Evolutionary conservation across 2,888 invertebrate species (phyloP), one percentile per base, ranked within the genome.

Genomic region (Diadegma fenestrale): DNA sequence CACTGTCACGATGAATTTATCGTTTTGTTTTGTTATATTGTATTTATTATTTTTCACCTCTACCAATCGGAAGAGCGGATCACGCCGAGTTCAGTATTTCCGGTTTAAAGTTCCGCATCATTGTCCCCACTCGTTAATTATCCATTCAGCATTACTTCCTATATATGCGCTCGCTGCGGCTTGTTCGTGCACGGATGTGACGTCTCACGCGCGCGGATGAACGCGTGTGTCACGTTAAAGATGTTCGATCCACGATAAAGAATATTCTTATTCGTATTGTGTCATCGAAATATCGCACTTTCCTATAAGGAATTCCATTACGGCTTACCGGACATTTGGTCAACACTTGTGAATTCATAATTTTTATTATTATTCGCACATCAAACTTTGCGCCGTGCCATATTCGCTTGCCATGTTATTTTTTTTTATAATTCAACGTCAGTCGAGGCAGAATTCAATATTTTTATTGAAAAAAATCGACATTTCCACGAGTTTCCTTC

Each of bases 71-170:
- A 73, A 80, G 81, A 84, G 76, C 84, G 80, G 85, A 81, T 80
- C 80, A 78, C 80, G 81, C 58, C 80, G 83, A 83, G 80, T 66
- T 78, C 75, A 86, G 85, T 82, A 87, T 87, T 90, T 90, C 90
- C 90, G 89, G 88, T 88, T 83, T 75, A 48, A 63, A 88, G 89
- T 89, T 90, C 91, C 91, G 92, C 89, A 89, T 91, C 91, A 90
- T 91, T 91, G 90, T 91, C 89, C 37, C 37, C 33, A 63, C 84
- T 87, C 89, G 86, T 86, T 90, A 90, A 92, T 92, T 91, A 92
- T 87, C 89, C 89, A 93, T 92, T 92, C 91, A 90, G 90, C 89
- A 91, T 91, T 90, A 91, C 91, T 93, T 91, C 90, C 90, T 89
- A 91, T 88, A 86, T 80, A 80, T 75, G 64, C 51, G 26, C 41